Evolutionary conservation across 1,140 invertebrate species (phyloP), one percentile per base, ranked within the genome.

Genomic region (Anoplolepis gracilipes): DNA sequence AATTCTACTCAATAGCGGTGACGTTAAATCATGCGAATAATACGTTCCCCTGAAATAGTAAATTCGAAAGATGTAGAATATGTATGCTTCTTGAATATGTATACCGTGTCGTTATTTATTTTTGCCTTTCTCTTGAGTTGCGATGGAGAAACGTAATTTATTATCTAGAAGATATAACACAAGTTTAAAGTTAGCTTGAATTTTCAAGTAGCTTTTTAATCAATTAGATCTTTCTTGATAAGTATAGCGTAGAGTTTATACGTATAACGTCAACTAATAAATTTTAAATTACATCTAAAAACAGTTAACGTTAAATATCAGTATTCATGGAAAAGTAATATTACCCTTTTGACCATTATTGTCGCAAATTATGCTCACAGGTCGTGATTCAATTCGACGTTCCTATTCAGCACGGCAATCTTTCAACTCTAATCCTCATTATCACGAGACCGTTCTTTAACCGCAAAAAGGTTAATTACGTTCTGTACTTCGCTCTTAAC

Each of bases 381-480:
- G 36, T 46, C 67, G 28, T 61, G 78, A 82, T 82, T 82, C 67
- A 59, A 82, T 82, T 73, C 53, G 53, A 46, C 67, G 49, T 82
- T 73, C 33, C 53, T 53, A 73, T 73, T 72, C 59, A 8, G 78
- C 46, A 1, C 53, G 39, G 36, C 42, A 42, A 82, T 72, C 78
- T 73, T 73, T 82, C 78, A 73, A 82, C 78, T 73, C 33, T 73
- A 73, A 82, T 82, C 67, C 78, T 59, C 67, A 73, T 82, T 82
- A 82, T 82, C 67, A 13, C 78, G 36, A 22, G 36, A 16, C 36
- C 67, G 78, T 82, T 59, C 78, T 82, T 55, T 64, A 42, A 42
- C 67, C 19, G 55, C 72, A 82, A 82, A 82, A 82, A 73, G 36
- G 67, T 82, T 82, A 82, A 82, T 82, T 82, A 82, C 78, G 67